Conservation (phyloP, 23 tunicate genomes). For the Styela clava region DNA sequence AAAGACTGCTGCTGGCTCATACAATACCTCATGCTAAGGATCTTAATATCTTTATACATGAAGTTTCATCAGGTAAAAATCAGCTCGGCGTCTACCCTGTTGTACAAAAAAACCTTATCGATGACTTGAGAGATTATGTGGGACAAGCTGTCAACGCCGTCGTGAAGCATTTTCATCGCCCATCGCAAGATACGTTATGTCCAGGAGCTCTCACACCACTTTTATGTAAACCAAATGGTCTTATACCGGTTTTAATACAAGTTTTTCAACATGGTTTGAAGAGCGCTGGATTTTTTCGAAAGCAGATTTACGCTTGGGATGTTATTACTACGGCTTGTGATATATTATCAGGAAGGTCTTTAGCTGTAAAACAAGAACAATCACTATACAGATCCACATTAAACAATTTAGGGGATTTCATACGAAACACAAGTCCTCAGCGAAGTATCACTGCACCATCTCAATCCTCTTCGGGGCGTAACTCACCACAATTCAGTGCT, state of each 20-base stretch:
- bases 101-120: slow-evolving; percentile 11
- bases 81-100: slow-evolving; percentile 1
- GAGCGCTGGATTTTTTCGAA: slow-evolving; percentile 31
- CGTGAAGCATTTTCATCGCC: slow-evolving; percentile 51
- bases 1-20: slow-evolving; percentile 73
- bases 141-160: slow-evolving; percentile 82
- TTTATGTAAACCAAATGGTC: slow-evolving; percentile 30
- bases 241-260: slow-evolving; percentile 44
- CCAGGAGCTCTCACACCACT: slow-evolving; percentile 53
- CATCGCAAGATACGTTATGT: slow-evolving; percentile 33
- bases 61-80: not conserved
- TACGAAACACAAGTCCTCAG: slow-evolving; percentile 20
- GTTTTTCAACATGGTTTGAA: slow-evolving; percentile 77
- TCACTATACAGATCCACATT: slow-evolving; percentile 3
- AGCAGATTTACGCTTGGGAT: slow-evolving; percentile 57
- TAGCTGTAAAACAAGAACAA: not conserved
- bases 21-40: not conserved
- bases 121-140: slow-evolving; percentile 52
- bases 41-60: slow-evolving; percentile 11
- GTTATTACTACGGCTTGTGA: slow-evolving; percentile 41
- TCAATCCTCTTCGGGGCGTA: slow-evolving; percentile 53
- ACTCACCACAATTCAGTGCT: not conserved
- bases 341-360: slow-evolving; percentile 6
- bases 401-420: not conserved
- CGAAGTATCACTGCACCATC: slow-evolving; percentile 1